Base-by-base conservation (phyloP, 2,113 vertebrate genomes). In the Oncorhynchus gorbuscha region DNA sequence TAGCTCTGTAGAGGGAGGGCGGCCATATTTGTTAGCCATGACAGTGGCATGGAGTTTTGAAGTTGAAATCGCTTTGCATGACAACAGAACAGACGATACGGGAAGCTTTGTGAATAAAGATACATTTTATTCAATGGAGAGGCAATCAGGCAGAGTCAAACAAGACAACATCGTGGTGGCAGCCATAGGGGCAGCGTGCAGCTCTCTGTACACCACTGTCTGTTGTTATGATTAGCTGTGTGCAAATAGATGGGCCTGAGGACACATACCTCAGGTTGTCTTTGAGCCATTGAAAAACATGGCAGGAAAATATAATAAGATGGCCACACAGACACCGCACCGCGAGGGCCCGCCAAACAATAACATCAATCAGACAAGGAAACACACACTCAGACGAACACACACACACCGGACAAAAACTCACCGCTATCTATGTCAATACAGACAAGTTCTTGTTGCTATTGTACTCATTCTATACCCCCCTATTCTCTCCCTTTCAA, bases 171-270 rank as follows among this genome's bases (percentile, higher is more conserved):
- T 8, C 1, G 59, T 62, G 59, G 59, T 9, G 70, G 39, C 32
- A 72, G 71, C 66, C 51, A n/a, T 51, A 35, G 70, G 13, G 26
- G 74, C 65, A 4, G 51, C 12, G 59, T 70, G 59, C 59, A 14
- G 11, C 49, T n/a, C 49, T n/a, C 45, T 2, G 49, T 6, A 12
- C 28, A 48, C 51, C 48, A n/a, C 24, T 22, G 66, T 61, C 79
- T 49, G 6, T 62, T 82, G 80, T 82, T 82, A 68, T 82, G 80
- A 78, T 82, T 78, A 75, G 73, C 35, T 69, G 71, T 69, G 73
- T 75, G 76, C 75, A 81, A 81, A 81, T 72, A 78, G 76, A 62
- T 11, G n/a, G 74, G 80, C 72, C 71, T 74, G 20, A 5, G 55
- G 55, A 14, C 4, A n/a, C 3, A 62, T 62, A 14, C 59, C n/a